Conservation (phyloP, 2,888 invertebrate species). For the Dryobota labecula region DNA sequence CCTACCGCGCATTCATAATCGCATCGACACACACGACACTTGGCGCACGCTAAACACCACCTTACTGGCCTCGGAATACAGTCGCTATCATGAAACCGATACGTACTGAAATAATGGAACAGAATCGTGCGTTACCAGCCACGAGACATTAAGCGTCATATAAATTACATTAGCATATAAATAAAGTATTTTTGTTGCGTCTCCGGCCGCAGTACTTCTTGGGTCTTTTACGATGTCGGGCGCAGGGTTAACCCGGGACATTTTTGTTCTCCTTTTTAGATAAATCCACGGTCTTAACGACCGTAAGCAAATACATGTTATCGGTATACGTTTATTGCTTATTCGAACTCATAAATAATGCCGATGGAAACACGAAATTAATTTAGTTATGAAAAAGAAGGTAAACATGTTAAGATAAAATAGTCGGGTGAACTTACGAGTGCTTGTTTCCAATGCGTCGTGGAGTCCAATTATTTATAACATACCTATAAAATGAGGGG, state of each 20-base stretch:
- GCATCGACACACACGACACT: slow-evolving; percentile 87
- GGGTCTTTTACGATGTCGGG: slow-evolving; percentile 87
- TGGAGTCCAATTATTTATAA: slow-evolving; percentile 72
- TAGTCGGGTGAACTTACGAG: slow-evolving; percentile 72
- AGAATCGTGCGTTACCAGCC: slow-evolving; percentile 90
- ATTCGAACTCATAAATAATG: slow-evolving; percentile 89
- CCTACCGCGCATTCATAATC: slow-evolving; percentile 91
- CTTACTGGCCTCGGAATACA: slow-evolving; percentile 77
- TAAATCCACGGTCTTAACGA: slow-evolving; percentile 89
- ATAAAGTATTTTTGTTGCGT: slow-evolving; percentile 90
- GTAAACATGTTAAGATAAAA: slow-evolving; percentile 78
- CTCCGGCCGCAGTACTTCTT: slow-evolving; percentile 82
- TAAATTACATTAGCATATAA: slow-evolving; percentile 91
- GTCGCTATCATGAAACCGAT: slow-evolving; percentile 68
- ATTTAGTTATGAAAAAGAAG: slow-evolving; percentile 85
- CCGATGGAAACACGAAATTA: slow-evolving; percentile 88
- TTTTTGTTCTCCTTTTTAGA: slow-evolving; percentile 90
- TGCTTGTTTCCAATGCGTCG: slow-evolving; percentile 66
- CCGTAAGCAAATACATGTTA: slow-evolving; percentile 89
- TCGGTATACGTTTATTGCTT: slow-evolving; percentile 89
- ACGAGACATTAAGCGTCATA: slow-evolving; percentile 90
- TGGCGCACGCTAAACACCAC: slow-evolving; percentile 75
- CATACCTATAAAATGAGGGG: slow-evolving; percentile 64
- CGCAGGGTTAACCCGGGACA: slow-evolving; percentile 85
- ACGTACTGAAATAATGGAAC: slow-evolving; percentile 83